These are phyloP conservation scores for Kradibia gibbosae DNA, from an alignment of 1,140 invertebrate genomes.

Conservation along the genomic window DNA sequence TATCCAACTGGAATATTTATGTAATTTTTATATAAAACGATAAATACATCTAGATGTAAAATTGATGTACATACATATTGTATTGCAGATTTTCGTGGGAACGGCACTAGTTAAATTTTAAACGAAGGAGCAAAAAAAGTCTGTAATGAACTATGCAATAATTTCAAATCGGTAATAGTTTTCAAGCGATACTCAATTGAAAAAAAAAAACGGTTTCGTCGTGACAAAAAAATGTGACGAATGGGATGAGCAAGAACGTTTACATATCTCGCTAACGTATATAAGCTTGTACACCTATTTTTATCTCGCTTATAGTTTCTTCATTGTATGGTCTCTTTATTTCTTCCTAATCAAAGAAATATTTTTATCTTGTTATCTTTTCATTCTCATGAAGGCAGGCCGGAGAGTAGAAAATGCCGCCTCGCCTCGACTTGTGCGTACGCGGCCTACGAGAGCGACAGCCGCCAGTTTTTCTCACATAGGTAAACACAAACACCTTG, in stretches of 20 bases:
- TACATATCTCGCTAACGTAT: not conserved
- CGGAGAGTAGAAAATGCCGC: not conserved
- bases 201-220: too few species aligned
- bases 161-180: too few species aligned
- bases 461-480: not conserved
- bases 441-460: not conserved
- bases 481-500: not conserved
- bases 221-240: not conserved
- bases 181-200: too few species aligned
- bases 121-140: too few species aligned
- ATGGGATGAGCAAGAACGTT: not conserved
- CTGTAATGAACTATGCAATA: too few species aligned
- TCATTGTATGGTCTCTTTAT: not conserved
- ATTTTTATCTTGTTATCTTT: constrained; percentile 22
- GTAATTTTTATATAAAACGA: not conserved
- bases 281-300: not conserved
- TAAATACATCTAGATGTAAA: too few species aligned
- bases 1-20: not conserved
- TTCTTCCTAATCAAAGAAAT: constrained; percentile 4
- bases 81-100: too few species aligned
- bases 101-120: too few species aligned
- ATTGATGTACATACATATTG: too few species aligned
- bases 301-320: not conserved
- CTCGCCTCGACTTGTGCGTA: not conserved
- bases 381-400: not conserved